A percentile compares a stretch with the other conserved stretches of the same genome.
These are phyloP conservation scores for Hippasteria phrygiana DNA, from an alignment of 53 echinoderm and acorn worm genomes.

Conservation along the genomic window DNA sequence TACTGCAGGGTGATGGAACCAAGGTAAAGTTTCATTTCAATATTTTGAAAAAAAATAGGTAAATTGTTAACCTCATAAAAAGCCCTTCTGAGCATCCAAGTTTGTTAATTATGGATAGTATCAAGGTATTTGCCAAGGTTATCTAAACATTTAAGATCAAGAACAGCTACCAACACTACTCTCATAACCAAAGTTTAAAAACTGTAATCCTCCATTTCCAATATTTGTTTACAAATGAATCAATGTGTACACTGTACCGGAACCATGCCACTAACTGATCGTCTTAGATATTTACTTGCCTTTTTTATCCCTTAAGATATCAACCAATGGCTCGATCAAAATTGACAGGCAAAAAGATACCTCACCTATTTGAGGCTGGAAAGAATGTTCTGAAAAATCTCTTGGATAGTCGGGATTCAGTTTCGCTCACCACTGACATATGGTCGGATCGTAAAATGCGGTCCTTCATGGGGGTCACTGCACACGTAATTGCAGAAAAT, in stretches of 20 bases:
- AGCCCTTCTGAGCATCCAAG: background rate
- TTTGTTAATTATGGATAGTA: background rate
- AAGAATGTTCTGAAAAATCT: background rate
- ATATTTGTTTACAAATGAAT: background rate
- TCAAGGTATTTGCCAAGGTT: background rate
- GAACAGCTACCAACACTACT: background rate
- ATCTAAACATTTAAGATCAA: background rate
- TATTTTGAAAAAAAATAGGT: too few relatives aligned
- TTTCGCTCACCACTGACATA: slow-evolving; percentile 7
- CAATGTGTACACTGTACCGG: background rate
- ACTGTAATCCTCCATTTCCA: background rate
- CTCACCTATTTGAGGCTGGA: background rate
- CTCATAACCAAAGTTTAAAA: background rate
- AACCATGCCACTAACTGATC: background rate
- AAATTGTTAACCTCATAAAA: background rate
- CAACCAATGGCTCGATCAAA: background rate
- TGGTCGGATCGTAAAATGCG: slow-evolving; percentile 41
- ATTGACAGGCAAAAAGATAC: background rate
- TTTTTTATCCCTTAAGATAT: slow-evolving; percentile 21
- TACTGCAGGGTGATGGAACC: too few relatives aligned
- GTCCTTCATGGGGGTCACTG: slow-evolving; percentile 28
- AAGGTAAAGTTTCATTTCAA: too few relatives aligned
- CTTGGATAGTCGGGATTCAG: background rate
- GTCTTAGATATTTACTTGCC: background rate
- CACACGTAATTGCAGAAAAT: background rate